Percentiles rank a stretch among this genome's conserved stretches.
Conservation (phyloP, 2,888 invertebrate genomes). For the Maniola hyperantus region DNA sequence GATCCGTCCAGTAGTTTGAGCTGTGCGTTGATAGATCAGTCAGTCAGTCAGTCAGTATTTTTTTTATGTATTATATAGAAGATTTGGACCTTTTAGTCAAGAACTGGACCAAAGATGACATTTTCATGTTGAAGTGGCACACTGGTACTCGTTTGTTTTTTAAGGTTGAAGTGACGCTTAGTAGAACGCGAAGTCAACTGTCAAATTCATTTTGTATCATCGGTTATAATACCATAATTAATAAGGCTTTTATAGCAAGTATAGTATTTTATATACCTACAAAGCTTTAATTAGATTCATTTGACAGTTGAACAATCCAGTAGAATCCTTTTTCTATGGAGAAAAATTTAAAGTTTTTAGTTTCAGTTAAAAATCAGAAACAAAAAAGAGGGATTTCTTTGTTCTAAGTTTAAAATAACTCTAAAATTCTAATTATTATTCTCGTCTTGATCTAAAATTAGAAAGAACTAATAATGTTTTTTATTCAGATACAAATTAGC, state of each 20-base stretch:
- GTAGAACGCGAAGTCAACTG: constrained; percentile 14
- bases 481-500: no score
- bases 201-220: constrained; percentile 13
- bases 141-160: constrained; percentile 10
- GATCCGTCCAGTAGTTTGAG: no score
- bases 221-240: constrained; percentile 14
- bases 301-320: not conserved
- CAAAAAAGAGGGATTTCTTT: no score
- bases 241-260: constrained; percentile 7
- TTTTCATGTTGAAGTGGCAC: not conserved
- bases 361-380: no score
- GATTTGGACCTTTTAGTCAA: no score
- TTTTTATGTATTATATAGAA: no score
- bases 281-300: not conserved
- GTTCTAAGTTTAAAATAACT: no score
- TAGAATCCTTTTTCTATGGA: not conserved
- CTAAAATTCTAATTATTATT: no score
- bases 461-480: no score
- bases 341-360: not conserved
- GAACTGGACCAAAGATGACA: not conserved
- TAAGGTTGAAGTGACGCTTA: not conserved
- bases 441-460: no score
- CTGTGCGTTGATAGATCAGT: no score
- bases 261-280: constrained; percentile 12
- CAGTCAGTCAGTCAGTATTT: no score